Evolutionary conservation across 2,888 invertebrate species (phyloP), one percentile per base, ranked within the genome.

Genomic region (Phania funesta): DNA sequence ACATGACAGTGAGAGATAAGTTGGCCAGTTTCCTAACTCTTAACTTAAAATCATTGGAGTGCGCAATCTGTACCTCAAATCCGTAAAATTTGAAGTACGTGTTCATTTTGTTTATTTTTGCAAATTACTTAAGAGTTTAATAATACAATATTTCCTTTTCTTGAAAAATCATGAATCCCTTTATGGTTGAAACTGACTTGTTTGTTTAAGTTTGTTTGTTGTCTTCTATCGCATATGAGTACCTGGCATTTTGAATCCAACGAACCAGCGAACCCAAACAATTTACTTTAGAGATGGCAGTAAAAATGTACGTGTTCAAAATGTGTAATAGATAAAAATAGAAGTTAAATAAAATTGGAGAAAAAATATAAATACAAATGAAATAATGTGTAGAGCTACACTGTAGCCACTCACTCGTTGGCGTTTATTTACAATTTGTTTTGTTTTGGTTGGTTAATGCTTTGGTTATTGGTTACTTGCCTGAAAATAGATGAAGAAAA

Each of bases 291-390:
- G 35, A 26, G 62, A 77, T 70, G 77, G 70, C 24, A 64, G 62
- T 77, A 64, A 71, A 71, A 78, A 38, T 38, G 70, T 78, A 78
- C 77, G 77, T 78, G 77, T 32, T 71, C 35, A 71, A 78, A 78
- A 78, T 78, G 70, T 71, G 2, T 64, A 71, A 56, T 56, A 71
- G 68, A 62, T 67, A 68, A 48, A 77, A 54, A 54, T 58, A 29
- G 41, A 58, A 65, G 32, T 35, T 16, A 20, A 64, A 73, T 22
- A 29, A 26, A 41, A 58, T 11, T 7, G 16, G 20, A 18, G 3
- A 18, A 35, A 35, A 13, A 29, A 38, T n/a, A n/a, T 44, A 44
- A 11, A 68, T 24, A 32, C 60, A 41, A 13, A 18, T 9, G n/a
- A 16, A 48, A 48, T 50, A 60, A 58, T 32, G 52, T 26, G 44